Conservation (phyloP, 2,797 vertebrate genomes). For the Halcyon smyrnensis region DNA sequence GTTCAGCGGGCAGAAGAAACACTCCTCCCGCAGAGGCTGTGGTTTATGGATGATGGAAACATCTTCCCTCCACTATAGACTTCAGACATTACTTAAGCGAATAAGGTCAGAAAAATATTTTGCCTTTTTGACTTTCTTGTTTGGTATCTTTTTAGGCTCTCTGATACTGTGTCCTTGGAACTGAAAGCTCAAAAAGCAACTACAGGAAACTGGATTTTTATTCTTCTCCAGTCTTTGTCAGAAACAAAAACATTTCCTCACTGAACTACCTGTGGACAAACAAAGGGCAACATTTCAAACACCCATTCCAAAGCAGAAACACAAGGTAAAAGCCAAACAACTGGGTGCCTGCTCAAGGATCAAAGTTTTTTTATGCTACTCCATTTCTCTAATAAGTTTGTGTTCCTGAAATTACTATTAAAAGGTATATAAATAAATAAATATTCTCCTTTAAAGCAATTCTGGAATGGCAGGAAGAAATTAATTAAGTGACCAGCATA, state of each 20-base stretch:
- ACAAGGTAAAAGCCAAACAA: not conserved
- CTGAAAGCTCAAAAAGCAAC: not conserved
- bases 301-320: not conserved
- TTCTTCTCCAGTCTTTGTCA: not conserved
- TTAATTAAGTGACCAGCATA: not conserved
- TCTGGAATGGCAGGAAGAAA: not conserved
- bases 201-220: not conserved
- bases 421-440: not conserved
- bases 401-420: not conserved
- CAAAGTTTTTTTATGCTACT: not conserved
- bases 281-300: not conserved
- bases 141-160: not conserved
- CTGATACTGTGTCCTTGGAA: not conserved
- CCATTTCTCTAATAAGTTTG: not conserved
- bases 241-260: constrained; percentile 12
- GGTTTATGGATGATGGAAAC: not conserved
- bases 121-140: not conserved
- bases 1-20: not conserved
- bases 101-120: not conserved
- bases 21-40: not conserved
- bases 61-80: not conserved
- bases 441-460: not conserved
- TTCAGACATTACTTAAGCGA: not conserved
- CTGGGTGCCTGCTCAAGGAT: not conserved
- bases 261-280: not conserved